Evolutionary conservation across 2,113 vertebrate genomes (phyloP).

Genomic region (Turnix velox): DNA sequence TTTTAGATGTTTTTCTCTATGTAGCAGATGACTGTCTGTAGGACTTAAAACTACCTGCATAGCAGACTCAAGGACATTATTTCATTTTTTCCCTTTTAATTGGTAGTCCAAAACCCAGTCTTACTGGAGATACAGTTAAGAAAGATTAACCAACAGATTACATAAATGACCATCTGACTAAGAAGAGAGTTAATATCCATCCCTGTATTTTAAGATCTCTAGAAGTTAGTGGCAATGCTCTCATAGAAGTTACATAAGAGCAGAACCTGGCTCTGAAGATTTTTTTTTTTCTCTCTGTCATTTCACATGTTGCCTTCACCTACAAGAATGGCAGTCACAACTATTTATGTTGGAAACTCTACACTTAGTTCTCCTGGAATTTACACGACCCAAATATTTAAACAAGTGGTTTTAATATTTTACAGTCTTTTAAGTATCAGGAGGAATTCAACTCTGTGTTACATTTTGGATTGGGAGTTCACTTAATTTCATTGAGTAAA

Average conservation of each 20-base stretch:
- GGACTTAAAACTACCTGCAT: neutral
- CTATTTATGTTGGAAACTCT: conserved; percentile 32
- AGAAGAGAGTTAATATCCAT: neutral
- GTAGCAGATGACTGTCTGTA: neutral
- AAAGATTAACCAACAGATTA: neutral
- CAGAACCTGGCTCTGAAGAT: neutral
- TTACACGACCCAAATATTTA: conserved; percentile 37
- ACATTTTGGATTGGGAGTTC: neutral
- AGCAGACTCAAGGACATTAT: neutral
- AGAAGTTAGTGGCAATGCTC: neutral
- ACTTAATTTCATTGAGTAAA: neutral
- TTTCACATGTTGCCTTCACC: neutral
- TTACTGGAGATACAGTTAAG: neutral
- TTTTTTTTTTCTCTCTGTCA: conserved; percentile 1
- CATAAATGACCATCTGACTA: neutral
- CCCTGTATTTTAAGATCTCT: neutral
- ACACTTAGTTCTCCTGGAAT: conserved; percentile 1
- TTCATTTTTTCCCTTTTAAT: neutral
- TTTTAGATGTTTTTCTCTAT: neutral
- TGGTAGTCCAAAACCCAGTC: neutral
- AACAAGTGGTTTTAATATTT: conserved; percentile 33
- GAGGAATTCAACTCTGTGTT: neutral
- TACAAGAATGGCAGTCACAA: neutral
- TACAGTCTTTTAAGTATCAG: neutral
- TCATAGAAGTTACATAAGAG: neutral